A percentile compares a stretch with the other conserved stretches of the same genome.
Conservation (phyloP, 2,888 invertebrate species). For the Acanthacorydalis orientalis region DNA sequence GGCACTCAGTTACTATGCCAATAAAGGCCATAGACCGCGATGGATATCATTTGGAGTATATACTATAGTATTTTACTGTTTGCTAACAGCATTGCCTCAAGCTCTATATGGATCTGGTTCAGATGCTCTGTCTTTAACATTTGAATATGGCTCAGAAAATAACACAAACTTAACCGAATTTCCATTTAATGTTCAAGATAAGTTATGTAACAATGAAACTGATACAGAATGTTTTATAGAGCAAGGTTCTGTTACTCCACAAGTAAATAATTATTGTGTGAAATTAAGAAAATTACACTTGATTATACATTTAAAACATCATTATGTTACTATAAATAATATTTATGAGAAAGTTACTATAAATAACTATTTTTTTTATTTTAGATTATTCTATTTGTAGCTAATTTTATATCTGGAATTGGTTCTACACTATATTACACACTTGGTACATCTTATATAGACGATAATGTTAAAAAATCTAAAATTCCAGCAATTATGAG, state of each 20-base stretch:
- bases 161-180: constrained; percentile 27
- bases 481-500: constrained; percentile 54
- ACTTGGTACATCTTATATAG: constrained; percentile 54
- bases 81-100: constrained; percentile 48
- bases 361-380: constrained; percentile 21
- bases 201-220: constrained; percentile 28
- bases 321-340: no score
- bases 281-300: no score
- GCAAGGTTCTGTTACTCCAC: constrained; percentile 40
- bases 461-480: constrained; percentile 55
- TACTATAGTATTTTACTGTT: constrained; percentile 44
- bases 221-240: constrained; percentile 19
- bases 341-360: no score
- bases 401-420: constrained; percentile 53
- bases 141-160: constrained; percentile 34
- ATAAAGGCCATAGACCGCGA: constrained; percentile 50
- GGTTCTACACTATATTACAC: constrained; percentile 53
- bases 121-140: constrained; percentile 42
- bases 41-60: constrained; percentile 49
- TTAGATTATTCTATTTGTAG: constrained; percentile 40
- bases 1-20: constrained; percentile 50
- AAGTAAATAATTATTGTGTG: constrained; percentile 15
- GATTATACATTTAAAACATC: no score
- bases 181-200: constrained; percentile 32
- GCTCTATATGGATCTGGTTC: constrained; percentile 50